These are phyloP conservation scores for Biston betularia DNA, from an alignment of 2,888 invertebrate genomes.

Conservation along the genomic window DNA sequence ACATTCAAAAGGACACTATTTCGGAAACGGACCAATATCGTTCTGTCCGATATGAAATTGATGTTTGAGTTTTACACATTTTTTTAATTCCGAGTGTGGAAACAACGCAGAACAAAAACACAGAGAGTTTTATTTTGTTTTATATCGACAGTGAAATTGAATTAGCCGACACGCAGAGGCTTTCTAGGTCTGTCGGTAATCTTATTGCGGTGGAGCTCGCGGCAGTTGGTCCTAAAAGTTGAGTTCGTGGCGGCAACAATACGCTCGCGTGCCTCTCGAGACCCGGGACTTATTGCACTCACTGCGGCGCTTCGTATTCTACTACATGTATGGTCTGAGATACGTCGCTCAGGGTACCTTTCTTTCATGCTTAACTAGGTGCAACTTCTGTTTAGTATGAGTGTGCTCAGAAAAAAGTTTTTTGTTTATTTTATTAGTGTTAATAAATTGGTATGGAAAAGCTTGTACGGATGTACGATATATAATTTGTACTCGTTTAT, in stretches of 20 bases:
- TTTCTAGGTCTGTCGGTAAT: slow-evolving; percentile 75
- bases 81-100: slow-evolving; percentile 45
- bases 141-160: slow-evolving; percentile 73
- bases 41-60: slow-evolving; percentile 16
- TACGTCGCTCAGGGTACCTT: slow-evolving; percentile 12
- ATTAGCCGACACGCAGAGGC: slow-evolving; percentile 69
- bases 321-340: slow-evolving; percentile 19
- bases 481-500: too few relatives aligned
- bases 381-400: slow-evolving; percentile 12
- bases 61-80: slow-evolving; percentile 43
- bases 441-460: not conserved
- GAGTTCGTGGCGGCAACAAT: slow-evolving; percentile 60
- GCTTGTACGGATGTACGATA: not conserved
- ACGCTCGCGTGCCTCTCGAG: slow-evolving; percentile 60
- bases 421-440: not conserved
- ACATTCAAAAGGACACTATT: slow-evolving; percentile 55
- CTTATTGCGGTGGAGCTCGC: slow-evolving; percentile 76
- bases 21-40: slow-evolving; percentile 45
- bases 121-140: slow-evolving; percentile 55
- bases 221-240: slow-evolving; percentile 74
- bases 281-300: slow-evolving; percentile 56
- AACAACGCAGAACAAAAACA: slow-evolving; percentile 48
- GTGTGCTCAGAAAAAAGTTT: not conserved
- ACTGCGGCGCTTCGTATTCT: slow-evolving; percentile 30
- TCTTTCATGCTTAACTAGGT: slow-evolving; percentile 26